Conservation (phyloP, 2,113 vertebrate species). For the Hemiprocne comata region DNA sequence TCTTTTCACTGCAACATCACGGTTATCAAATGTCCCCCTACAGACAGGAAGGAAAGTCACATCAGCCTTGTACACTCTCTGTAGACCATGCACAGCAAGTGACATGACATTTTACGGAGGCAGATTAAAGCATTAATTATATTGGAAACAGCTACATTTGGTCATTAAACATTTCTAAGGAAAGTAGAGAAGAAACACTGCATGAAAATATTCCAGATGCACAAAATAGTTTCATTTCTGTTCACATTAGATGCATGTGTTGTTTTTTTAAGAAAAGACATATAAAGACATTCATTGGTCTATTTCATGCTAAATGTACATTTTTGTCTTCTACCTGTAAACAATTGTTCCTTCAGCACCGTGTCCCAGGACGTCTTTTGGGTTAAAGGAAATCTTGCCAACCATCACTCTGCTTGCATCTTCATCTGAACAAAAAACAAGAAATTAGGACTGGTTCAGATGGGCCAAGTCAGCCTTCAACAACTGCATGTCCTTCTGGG, state of each 20-base stretch:
- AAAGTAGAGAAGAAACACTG: not conserved
- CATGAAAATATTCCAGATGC: not conserved
- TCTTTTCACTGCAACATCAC: conserved; percentile 92
- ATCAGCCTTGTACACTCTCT: not conserved
- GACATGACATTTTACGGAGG: not conserved
- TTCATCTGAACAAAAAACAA: conserved; percentile 76
- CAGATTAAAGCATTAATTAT: not conserved
- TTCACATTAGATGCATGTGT: not conserved
- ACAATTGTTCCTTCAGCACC: conserved; percentile 98
- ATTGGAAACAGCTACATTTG: not conserved
- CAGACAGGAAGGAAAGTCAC: not conserved
- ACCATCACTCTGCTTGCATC: conserved; percentile 83
- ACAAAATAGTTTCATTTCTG: not conserved
- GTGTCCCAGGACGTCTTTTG: conserved; percentile 90
- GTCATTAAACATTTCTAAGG: not conserved
- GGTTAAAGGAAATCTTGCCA: conserved; percentile 92
- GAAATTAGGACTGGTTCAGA: not conserved
- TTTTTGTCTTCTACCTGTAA: conserved; percentile 82
- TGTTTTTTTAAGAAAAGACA: not conserved
- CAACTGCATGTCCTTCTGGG: not conserved
- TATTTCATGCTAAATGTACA: not conserved
- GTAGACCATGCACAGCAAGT: rapidly evolving
- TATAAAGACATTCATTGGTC: not conserved
- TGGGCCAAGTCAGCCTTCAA: not conserved
- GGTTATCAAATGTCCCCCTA: conserved; percentile 94